phyloP scores from a whole-genome alignment of 2,888 invertebrate genomes.

The Rhogogaster chlorosoma region DNA sequence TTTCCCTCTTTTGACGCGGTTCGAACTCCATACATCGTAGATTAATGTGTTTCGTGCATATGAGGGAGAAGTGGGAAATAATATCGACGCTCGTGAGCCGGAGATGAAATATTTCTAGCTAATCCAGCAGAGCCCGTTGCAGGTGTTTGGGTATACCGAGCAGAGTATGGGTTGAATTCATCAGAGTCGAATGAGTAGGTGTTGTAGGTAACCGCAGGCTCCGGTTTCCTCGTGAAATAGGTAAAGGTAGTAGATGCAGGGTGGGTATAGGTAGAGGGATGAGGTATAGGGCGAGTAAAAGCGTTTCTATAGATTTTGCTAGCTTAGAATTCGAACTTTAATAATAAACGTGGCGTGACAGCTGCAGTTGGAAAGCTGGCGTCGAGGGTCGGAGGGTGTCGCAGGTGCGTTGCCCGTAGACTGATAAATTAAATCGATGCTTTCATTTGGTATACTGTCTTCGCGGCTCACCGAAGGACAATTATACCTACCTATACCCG shows the following conservation, averaged over 20 bases:
- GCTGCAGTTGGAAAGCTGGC: conserved; percentile 49
- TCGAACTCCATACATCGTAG: neutral
- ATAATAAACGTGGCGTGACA: conserved; percentile 51
- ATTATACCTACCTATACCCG: conserved; percentile 7
- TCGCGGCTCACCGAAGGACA: conserved; percentile 44
- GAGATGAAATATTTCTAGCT: neutral
- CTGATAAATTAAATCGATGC: conserved; percentile 52
- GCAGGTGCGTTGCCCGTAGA: conserved; percentile 49
- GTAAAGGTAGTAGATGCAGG: neutral
- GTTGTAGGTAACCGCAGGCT: neutral
- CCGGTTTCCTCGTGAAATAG: neutral
- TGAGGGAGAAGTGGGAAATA: neutral
- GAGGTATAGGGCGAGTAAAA: neutral
- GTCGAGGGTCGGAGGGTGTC: conserved; percentile 48
- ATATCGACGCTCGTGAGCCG: neutral
- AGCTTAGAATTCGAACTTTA: conserved; percentile 50
- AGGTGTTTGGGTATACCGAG: neutral
- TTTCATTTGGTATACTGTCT: conserved; percentile 50
- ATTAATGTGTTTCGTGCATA: neutral
- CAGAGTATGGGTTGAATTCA: neutral
- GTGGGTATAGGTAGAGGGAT: neutral
- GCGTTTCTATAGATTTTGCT: conserved; percentile 42
- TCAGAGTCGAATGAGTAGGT: neutral
- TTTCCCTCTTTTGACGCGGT: neutral
- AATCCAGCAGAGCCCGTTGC: neutral